These are phyloP conservation scores for Trachythela sp. DNA, from an alignment of 64 coral and sea anemone species.

Conservation along the genomic window DNA sequence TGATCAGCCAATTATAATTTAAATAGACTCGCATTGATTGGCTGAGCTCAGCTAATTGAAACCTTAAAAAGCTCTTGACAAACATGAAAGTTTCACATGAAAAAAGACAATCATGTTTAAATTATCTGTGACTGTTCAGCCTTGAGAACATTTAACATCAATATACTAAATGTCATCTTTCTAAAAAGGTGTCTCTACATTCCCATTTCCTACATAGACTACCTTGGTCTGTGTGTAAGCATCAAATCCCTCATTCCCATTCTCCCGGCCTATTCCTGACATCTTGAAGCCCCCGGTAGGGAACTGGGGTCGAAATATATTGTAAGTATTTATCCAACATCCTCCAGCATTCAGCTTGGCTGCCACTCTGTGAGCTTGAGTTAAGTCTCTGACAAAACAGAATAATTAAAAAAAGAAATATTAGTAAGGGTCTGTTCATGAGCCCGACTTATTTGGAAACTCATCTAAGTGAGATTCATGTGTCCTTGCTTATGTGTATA, in stretches of 20 bases:
- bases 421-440: not conserved
- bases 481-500: too few species aligned
- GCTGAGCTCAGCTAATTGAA: too few species aligned
- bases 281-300: conserved; percentile 92
- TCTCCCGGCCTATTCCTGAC: conserved; percentile 84
- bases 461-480: too few species aligned
- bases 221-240: conserved; percentile 88
- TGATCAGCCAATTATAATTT: too few species aligned
- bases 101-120: too few species aligned
- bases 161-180: too few species aligned
- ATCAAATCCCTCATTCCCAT: conserved; percentile 56
- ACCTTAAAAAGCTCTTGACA: too few species aligned
- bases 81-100: too few species aligned
- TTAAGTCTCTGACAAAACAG: conserved; percentile 57
- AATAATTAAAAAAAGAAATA: not conserved
- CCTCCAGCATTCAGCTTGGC: conserved; percentile 75
- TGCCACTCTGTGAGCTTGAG: conserved; percentile 66
- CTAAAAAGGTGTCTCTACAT: conserved; percentile 74
- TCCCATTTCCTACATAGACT: conserved; percentile 87
- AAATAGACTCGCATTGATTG: too few species aligned
- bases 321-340: conserved; percentile 88
- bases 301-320: conserved; percentile 64
- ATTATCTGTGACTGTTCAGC: too few species aligned
- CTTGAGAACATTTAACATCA: too few species aligned
- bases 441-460: too few species aligned